A percentile compares a stretch with the other conserved stretches of the same genome.
These are phyloP conservation scores for Threskiornis aethiopicus DNA, from an alignment of 2,797 vertebrate species.

Conservation along the genomic window DNA sequence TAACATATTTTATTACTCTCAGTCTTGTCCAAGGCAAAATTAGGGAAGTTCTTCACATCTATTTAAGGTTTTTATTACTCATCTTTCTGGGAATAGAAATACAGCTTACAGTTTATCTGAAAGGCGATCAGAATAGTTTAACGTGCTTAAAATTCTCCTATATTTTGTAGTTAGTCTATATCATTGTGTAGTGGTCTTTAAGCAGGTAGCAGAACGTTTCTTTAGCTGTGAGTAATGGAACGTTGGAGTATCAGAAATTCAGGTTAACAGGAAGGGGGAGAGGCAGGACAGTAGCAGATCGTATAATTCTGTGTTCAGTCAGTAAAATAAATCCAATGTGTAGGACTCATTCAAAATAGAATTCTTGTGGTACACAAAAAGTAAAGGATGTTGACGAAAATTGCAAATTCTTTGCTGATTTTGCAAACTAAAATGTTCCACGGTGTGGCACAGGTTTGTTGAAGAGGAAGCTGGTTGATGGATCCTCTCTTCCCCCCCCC, in stretches of 20 bases:
- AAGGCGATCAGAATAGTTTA: background rate
- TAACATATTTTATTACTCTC: background rate
- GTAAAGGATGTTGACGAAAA: background rate
- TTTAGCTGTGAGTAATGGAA: background rate
- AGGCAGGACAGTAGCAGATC: background rate
- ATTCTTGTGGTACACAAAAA: background rate
- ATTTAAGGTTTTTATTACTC: background rate
- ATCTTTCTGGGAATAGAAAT: background rate
- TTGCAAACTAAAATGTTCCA: background rate
- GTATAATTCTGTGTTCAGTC: background rate
- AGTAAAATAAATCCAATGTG: background rate
- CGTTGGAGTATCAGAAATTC: background rate
- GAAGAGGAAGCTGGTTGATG: background rate
- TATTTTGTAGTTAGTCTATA: background rate
- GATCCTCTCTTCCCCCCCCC: background rate
- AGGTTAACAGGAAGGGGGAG: background rate
- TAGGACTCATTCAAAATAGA: background rate
- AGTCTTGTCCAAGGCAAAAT: background rate
- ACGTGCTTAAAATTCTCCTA: background rate
- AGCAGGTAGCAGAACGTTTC: background rate
- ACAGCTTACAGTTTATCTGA: background rate
- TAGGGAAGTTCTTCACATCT: background rate
- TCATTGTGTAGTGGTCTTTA: background rate
- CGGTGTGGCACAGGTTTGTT: background rate
- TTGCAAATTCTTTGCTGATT: background rate